phyloP scores from a whole-genome alignment of 2,113 vertebrate species.

The Zosterops japonicus region DNA sequence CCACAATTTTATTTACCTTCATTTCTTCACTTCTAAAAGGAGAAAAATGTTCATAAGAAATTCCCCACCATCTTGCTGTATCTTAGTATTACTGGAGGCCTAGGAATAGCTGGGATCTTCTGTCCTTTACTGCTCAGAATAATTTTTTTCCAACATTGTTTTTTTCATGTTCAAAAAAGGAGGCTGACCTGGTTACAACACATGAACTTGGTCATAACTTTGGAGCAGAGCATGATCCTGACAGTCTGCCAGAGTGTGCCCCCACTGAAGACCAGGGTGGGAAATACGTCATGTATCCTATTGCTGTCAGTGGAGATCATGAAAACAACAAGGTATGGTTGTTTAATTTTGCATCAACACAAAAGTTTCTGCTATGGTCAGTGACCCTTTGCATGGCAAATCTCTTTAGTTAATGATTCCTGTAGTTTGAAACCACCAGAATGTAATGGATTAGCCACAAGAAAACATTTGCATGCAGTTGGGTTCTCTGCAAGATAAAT shows the following conservation, averaged over 20 bases:
- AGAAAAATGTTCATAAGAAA: background rate
- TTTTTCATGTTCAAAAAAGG: conserved; percentile 71
- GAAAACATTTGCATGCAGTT: background rate
- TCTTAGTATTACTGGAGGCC: background rate
- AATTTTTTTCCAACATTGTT: background rate
- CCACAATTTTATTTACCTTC: background rate
- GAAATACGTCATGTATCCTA: conserved; percentile 97
- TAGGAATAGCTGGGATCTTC: background rate
- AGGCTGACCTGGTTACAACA: conserved; percentile 96
- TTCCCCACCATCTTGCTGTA: background rate
- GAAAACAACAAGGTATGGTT: conserved; percentile 91
- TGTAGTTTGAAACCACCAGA: background rate
- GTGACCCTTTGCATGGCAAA: background rate
- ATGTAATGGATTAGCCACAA: background rate
- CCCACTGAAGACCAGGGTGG: conserved; percentile 93
- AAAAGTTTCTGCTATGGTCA: background rate
- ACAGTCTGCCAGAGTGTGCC: conserved; percentile 86
- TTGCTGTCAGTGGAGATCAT: conserved; percentile 97
- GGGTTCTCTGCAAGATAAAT: background rate
- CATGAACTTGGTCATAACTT: conserved; percentile 98
- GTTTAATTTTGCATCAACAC: background rate
- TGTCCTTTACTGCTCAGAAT: background rate
- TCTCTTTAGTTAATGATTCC: background rate
- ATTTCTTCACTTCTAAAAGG: background rate
- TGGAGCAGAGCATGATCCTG: conserved; percentile 96